Percentiles rank a stretch among this genome's conserved stretches.
phyloP scores from a whole-genome alignment of 2,888 invertebrate species.

The Petrolisthes manimaculis region DNA sequence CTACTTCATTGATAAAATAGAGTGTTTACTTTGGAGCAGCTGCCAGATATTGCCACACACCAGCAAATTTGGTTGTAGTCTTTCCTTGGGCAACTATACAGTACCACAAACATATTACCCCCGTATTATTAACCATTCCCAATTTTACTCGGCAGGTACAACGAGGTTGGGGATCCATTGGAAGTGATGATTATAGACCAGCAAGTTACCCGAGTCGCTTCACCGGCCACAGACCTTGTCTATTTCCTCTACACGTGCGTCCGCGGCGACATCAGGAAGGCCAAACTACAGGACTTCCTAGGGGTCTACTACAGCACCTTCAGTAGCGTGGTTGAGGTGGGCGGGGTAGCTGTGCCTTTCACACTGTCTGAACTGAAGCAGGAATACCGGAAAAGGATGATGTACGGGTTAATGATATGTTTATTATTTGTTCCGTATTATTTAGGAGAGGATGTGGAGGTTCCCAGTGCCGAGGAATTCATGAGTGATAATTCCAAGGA shows the following conservation, averaged over 20 bases:
- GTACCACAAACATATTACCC: too few species aligned
- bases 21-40: too few species aligned
- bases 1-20: too few species aligned
- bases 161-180: not conserved
- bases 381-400: not conserved
- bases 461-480: too few species aligned
- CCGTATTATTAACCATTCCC: too few species aligned
- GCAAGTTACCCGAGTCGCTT: not conserved
- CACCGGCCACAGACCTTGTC: conserved; percentile 13
- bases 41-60: too few species aligned
- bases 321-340: not conserved
- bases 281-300: conserved; percentile 14
- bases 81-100: too few species aligned
- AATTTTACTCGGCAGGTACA: conserved; percentile 2
- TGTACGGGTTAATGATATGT: not conserved
- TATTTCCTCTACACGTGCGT: conserved; percentile 24
- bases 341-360: not conserved
- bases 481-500: too few species aligned
- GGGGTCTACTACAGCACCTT: conserved; percentile 15
- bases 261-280: conserved; percentile 13
- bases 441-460: too few species aligned
- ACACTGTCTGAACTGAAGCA: not conserved
- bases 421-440: too few species aligned
- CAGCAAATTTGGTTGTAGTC: too few species aligned
- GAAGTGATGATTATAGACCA: conserved; percentile 30